Base-by-base conservation (phyloP, 2,797 vertebrate species). In the Acanthurus lineatus region DNA sequence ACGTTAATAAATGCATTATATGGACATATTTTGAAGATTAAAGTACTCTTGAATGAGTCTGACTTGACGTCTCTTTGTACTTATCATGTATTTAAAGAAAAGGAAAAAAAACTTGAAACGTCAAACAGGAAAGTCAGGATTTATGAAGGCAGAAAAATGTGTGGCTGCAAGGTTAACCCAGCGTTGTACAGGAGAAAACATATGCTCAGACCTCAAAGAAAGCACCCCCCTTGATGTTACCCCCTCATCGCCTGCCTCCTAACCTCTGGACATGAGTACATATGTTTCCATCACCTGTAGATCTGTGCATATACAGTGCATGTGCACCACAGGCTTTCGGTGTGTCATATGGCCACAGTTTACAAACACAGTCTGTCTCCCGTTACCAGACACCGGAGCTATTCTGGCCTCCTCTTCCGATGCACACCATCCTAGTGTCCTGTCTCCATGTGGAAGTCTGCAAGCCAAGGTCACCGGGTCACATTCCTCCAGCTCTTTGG, bases 101-200 rank as follows among this genome's bases (percentile, higher is more conserved):
- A 81, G 32, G 76, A 47, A 56, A 79, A 74, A 73, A 85, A 88
- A 66, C 52, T 63, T 86, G 78, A 86, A 92, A 87, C 9, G 90
- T 88, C 87, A 94, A 95, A 95, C 94, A 92, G 94, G 94, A 95
- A 94, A 96, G 91, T 94, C 94, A 90, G 90, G 94, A 93, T 93
- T 94, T 89, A 89, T 87, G 84, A 90, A 79, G 77, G 83, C 82
- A 90, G 88, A 93, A 91, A 93, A 94, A 94, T 92, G 86, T 83
- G 90, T 91, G 81, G 90, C 93, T 94, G 91, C 83, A 82, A 93
- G 92, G 89, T 94, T 93, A 89, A 89, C 86, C 87, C 85, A 82
- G 86, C 85, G 86, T 91, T 82, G 85, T 86, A 81, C 67, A 83
- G 78, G 78, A 88, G 61, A 69, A 88, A 84, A 86, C 32, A 32